Conservation (phyloP, 2,797 vertebrate genomes). For the Schizothorax lantsangensis region DNA sequence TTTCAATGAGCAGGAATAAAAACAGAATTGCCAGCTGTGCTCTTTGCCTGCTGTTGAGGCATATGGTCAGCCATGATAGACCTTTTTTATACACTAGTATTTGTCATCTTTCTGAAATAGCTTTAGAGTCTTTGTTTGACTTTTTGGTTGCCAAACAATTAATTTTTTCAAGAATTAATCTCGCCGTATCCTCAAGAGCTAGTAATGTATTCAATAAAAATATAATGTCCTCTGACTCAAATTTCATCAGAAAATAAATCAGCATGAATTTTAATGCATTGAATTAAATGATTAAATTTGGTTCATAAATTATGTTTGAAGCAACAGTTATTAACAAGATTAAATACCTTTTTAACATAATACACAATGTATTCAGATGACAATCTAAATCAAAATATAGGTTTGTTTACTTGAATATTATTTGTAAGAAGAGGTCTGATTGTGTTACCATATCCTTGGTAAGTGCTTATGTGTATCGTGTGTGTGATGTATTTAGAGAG, state of each 20-base stretch:
- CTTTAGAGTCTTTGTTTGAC: not conserved
- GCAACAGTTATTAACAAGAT: not conserved
- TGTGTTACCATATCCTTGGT: not conserved
- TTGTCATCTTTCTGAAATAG: not conserved
- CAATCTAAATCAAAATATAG: not conserved
- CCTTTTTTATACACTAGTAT: not conserved
- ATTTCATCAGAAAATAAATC: not conserved
- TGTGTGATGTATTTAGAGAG: slow-evolving; percentile 57
- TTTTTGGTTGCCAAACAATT: not conserved
- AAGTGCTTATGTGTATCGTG: not conserved
- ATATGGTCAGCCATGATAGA: slow-evolving; percentile 16
- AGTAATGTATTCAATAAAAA: not conserved
- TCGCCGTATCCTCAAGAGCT: not conserved
- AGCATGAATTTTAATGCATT: not conserved
- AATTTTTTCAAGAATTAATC: not conserved
- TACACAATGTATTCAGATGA: not conserved
- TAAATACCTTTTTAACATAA: not conserved
- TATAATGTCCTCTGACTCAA: not conserved
- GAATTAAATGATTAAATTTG: not conserved
- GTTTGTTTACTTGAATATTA: not conserved
- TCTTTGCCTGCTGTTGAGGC: slow-evolving; percentile 22
- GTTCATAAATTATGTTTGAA: not conserved
- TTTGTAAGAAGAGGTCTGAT: not conserved
- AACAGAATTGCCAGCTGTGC: slow-evolving; percentile 1
- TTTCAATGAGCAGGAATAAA: slow-evolving; percentile 31